These are phyloP conservation scores for Enteromius thamalakanensis DNA, from an alignment of 2,797 vertebrate genomes.

Conservation along the genomic window DNA sequence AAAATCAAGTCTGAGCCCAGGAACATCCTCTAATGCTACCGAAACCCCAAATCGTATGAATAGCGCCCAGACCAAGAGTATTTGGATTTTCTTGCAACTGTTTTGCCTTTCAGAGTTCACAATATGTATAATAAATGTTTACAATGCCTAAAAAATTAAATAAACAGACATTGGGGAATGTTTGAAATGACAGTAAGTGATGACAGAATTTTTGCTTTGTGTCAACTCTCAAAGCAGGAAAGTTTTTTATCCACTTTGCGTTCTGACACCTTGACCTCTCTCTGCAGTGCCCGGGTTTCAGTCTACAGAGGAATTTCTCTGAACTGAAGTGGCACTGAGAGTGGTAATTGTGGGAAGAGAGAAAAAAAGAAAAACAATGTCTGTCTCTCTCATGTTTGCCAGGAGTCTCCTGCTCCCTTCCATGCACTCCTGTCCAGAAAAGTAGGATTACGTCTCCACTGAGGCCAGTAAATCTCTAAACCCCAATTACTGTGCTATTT, in stretches of 20 bases:
- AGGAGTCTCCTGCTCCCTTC: constrained; percentile 57
- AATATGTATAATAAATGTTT: neutral
- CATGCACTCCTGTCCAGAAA: constrained; percentile 61
- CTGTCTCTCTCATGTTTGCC: constrained; percentile 58
- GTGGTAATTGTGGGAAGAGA: constrained; percentile 42
- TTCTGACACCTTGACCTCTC: constrained; percentile 35
- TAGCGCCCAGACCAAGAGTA: neutral
- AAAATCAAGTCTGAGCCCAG: constrained; percentile 68
- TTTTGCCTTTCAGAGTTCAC: constrained; percentile 17
- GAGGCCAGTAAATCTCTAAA: constrained; percentile 74
- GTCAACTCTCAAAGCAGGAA: constrained; percentile 23
- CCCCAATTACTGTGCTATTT: constrained; percentile 73
- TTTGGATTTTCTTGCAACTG: neutral
- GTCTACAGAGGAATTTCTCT: constrained; percentile 55
- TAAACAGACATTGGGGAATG: neutral
- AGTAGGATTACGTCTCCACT: constrained; percentile 72
- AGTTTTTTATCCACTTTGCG: constrained; percentile 25
- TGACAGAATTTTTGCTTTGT: neutral
- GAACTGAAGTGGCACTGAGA: constrained; percentile 53
- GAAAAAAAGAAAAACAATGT: constrained; percentile 28
- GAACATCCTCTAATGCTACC: constrained; percentile 29
- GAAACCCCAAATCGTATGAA: constrained; percentile 55
- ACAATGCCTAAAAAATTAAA: neutral
- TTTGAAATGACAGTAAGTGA: neutral
- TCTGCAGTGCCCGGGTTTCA: constrained; percentile 29